These are phyloP conservation scores for Endotricha flammealis DNA, from an alignment of 2,888 invertebrate species.

Conservation along the genomic window DNA sequence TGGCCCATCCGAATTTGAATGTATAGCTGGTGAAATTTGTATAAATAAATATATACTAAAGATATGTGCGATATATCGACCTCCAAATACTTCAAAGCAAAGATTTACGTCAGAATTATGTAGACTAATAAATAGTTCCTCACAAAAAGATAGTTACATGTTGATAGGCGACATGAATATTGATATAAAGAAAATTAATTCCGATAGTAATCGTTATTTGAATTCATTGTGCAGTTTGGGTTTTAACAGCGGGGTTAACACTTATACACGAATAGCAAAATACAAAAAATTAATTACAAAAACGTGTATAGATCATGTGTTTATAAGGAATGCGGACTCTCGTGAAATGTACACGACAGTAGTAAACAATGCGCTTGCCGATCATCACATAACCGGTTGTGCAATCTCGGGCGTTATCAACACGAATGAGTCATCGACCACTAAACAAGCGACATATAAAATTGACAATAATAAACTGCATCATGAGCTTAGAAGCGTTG, in stretches of 20 bases:
- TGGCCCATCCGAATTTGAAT: too few species aligned
- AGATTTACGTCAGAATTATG: too few species aligned
- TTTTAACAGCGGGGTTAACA: not conserved
- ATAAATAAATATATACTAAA: too few species aligned
- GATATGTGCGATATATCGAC: too few species aligned
- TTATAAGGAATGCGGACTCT: not conserved
- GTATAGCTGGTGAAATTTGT: too few species aligned
- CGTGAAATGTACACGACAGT: not conserved
- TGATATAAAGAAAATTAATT: too few species aligned
- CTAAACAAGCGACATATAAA: not conserved
- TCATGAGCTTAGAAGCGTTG: not conserved
- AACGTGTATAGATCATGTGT: constrained; percentile 1
- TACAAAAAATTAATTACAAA: not conserved
- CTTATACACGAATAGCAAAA: not conserved
- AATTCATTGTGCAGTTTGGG: not conserved
- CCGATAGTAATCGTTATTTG: too few species aligned
- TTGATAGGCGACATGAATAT: too few species aligned
- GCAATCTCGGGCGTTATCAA: not conserved
- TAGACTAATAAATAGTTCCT: too few species aligned
- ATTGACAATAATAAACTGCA: not conserved
- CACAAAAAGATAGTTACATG: too few species aligned
- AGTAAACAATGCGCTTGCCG: not conserved
- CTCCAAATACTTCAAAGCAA: too few species aligned
- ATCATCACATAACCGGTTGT: not conserved
- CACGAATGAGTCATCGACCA: not conserved